These are phyloP conservation scores for Rhabdomys dilectus DNA, from an alignment of 2,113 vertebrate species.

Conservation along the genomic window DNA sequence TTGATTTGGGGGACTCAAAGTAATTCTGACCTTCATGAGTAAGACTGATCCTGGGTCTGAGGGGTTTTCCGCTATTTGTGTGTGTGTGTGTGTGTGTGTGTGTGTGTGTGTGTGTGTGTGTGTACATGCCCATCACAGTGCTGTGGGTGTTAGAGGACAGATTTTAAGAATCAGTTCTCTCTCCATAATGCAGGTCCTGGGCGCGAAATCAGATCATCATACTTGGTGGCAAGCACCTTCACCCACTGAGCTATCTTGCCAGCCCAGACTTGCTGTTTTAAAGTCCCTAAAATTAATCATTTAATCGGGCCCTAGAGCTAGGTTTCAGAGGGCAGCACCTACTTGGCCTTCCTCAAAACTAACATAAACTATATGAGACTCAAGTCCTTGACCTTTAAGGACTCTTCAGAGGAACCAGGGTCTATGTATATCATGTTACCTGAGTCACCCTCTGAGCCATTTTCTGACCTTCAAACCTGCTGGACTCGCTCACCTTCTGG, in stretches of 20 bases:
- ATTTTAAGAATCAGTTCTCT: neutral
- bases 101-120: neutral
- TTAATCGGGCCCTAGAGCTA: neutral
- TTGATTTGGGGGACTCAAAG: neutral
- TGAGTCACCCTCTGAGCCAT: neutral
- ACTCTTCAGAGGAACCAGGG: neutral
- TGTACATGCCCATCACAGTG: neutral
- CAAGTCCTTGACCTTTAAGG: neutral
- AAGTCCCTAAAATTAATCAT: neutral
- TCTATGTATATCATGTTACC: neutral
- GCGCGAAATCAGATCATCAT: neutral
- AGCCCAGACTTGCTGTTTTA: neutral
- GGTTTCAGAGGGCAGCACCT: neutral
- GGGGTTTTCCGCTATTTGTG: neutral
- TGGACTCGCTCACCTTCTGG: neutral
- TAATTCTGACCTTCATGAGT: conserved; percentile 2
- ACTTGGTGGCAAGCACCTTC: neutral
- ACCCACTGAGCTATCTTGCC: neutral
- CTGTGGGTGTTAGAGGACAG: neutral
- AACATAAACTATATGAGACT: neutral
- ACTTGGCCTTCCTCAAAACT: neutral
- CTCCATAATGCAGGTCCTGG: neutral
- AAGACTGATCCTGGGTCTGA: neutral
- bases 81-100: neutral
- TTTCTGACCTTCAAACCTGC: neutral